Evolutionary conservation across 2,113 vertebrate genomes (phyloP), one percentile per base, ranked within the genome.

Genomic region (Oncorhynchus gorbuscha): DNA sequence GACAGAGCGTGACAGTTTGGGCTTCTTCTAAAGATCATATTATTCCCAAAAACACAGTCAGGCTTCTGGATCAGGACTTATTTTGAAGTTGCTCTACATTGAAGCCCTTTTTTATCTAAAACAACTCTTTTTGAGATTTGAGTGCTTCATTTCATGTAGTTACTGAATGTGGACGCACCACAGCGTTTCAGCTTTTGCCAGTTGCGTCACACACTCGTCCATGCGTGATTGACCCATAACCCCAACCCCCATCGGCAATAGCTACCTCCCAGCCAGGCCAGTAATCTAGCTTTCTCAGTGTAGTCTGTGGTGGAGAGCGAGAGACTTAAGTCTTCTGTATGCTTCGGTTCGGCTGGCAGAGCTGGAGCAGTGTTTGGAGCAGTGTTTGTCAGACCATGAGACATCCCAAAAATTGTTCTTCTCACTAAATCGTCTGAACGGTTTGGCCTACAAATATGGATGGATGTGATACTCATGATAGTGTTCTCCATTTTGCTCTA

Each of bases 1-100:
- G 83, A 32, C 22, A 62, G 69, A 79, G 64, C 51, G 4, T 76
- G 74, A 77, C 76, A 20, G 62, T 71, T 86, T n/a, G 6, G 22
- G n/a, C 49, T 82, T 76, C 48, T 18, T 75, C 58, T 48, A 68
- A 77, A 81, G 78, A 84, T 85, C 59, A 87, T 75, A 79, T 89
- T 84, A 77, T 83, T 88, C 71, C 79, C 45, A 16, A 20, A 49
- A 51, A 76, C 68, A 72, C 45, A 58, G 16, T 71, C 51, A 7
- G 26, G 14, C 28, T 28, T 22, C 22, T 61, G 59, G 51, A 9
- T 48, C 65, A 32, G 65, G 65, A 67, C 65, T 82, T 45, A 12
- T 45, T 45, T 45, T 45, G 39, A 45, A 45, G 39, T 45, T 45
- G 39, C 55, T 58, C 55, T 58, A 58, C 13, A 58, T 14, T 58